phyloP scores from a whole-genome alignment of 2,113 vertebrate genomes.

The Xiphorhynchus elegans region DNA sequence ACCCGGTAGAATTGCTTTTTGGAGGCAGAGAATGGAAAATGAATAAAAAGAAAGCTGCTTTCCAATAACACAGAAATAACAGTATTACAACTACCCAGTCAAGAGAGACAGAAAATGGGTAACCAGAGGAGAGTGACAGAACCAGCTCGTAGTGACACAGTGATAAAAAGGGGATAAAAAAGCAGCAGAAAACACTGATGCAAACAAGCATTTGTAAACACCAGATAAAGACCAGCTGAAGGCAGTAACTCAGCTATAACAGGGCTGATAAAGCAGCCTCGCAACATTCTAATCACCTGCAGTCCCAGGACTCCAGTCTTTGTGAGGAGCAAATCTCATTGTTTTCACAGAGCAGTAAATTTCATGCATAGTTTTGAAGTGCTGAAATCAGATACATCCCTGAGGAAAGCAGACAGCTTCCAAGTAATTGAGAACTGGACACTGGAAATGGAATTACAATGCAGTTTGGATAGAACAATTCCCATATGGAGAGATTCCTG shows the following conservation, averaged over 20 bases:
- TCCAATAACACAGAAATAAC: not conserved
- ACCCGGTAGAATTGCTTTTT: not conserved
- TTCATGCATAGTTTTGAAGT: slow-evolving; percentile 17
- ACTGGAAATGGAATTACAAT: not conserved
- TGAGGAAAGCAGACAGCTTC: not conserved
- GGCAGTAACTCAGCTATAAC: slow-evolving; percentile 15
- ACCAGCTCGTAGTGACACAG: not conserved
- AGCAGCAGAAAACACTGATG: not conserved
- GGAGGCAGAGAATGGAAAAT: not conserved
- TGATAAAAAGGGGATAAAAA: slow-evolving; percentile 2
- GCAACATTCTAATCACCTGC: not conserved
- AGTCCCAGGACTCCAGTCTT: not conserved
- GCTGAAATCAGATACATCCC: not conserved
- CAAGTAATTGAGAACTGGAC: slow-evolving; percentile 20
- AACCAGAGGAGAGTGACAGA: not conserved
- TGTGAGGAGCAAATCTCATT: not conserved
- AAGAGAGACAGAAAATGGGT: slow-evolving; percentile 10
- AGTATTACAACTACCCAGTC: not conserved
- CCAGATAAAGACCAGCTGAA: slow-evolving; percentile 22
- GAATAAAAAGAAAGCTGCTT: not conserved
- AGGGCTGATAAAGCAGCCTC: slow-evolving; percentile 19
- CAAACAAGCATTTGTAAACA: slow-evolving; percentile 23
- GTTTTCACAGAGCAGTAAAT: slow-evolving; percentile 20
- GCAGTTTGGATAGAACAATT: not conserved
- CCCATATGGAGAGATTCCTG: not conserved